Percentiles rank a stretch among this genome's conserved stretches.
Conservation (phyloP, 2,797 vertebrate genomes). For the Gobio occitaniae region DNA sequence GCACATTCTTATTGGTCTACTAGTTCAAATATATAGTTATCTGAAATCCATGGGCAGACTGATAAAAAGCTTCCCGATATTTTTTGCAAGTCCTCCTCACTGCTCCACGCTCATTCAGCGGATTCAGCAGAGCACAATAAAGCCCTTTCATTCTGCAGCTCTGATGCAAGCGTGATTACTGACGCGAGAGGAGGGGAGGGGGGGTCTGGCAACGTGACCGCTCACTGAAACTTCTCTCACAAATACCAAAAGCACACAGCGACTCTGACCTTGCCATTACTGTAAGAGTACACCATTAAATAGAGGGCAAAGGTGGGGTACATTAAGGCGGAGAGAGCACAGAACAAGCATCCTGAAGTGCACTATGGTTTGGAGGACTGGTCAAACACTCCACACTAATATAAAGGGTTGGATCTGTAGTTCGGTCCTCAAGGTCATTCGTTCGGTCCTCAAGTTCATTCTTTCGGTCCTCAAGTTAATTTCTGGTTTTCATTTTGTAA, state of each 20-base stretch:
- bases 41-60: conserved; percentile 3
- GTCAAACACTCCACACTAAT: background rate
- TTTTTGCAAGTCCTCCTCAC: conserved; percentile 30
- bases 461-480: background rate
- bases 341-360: conserved; percentile 24
- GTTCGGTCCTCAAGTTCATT: background rate
- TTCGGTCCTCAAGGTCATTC: background rate
- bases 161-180: conserved; percentile 71
- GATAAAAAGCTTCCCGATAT: conserved; percentile 49
- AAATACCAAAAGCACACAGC: conserved; percentile 42
- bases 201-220: conserved; percentile 37
- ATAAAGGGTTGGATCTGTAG: background rate
- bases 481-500: background rate
- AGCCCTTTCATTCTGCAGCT: conserved; percentile 72
- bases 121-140: conserved; percentile 75
- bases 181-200: conserved; percentile 61
- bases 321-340: conserved; percentile 17
- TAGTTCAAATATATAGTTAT: conserved; percentile 1
- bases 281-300: conserved; percentile 25
- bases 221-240: conserved; percentile 23
- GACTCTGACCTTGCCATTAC: conserved; percentile 38
- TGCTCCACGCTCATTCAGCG: conserved; percentile 56
- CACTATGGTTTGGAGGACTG: background rate
- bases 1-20: background rate
- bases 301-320: conserved; percentile 32